Conservation (phyloP, 2,113 vertebrate species). For the Carettochelys insculpta region DNA sequence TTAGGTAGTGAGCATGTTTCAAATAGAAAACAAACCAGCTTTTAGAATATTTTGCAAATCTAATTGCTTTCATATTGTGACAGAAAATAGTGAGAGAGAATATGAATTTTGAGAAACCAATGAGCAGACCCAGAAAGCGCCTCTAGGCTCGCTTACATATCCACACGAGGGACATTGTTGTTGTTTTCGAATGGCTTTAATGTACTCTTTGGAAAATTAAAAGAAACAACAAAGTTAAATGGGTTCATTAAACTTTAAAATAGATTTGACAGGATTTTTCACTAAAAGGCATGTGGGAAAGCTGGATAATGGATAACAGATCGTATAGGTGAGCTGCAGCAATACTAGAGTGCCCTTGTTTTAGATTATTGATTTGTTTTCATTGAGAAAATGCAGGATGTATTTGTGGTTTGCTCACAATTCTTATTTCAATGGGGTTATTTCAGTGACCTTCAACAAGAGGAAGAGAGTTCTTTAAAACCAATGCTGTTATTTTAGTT, state of each 20-base stretch:
- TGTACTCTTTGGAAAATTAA: conserved; percentile 36
- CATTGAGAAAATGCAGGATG: background rate
- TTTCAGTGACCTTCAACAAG: conserved; percentile 40
- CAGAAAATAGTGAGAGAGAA: conserved; percentile 52
- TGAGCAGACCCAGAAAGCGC: conserved; percentile 3
- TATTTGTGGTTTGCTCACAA: conserved; percentile 8
- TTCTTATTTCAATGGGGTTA: conserved; percentile 5
- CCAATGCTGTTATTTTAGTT: conserved; percentile 6
- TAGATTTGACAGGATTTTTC: background rate
- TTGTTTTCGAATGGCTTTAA: background rate
- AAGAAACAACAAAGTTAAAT: background rate
- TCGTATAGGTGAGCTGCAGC: background rate
- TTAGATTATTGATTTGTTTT: conserved; percentile 17
- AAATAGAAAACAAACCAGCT: conserved; percentile 54
- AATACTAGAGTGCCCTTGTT: background rate
- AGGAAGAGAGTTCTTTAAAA: conserved; percentile 24
- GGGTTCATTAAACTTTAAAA: conserved; percentile 34
- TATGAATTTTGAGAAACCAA: conserved; percentile 49
- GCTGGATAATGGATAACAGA: background rate
- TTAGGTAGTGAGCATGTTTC: conserved; percentile 65
- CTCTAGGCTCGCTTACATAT: background rate
- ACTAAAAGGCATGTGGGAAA: background rate
- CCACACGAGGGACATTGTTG: background rate
- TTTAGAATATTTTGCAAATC: conserved; percentile 34
- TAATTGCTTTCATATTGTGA: conserved; percentile 62